Evolutionary conservation across 2,888 invertebrate species (phyloP), one percentile per base, ranked within the genome.

Genomic region (Himalopsyche japonica): DNA sequence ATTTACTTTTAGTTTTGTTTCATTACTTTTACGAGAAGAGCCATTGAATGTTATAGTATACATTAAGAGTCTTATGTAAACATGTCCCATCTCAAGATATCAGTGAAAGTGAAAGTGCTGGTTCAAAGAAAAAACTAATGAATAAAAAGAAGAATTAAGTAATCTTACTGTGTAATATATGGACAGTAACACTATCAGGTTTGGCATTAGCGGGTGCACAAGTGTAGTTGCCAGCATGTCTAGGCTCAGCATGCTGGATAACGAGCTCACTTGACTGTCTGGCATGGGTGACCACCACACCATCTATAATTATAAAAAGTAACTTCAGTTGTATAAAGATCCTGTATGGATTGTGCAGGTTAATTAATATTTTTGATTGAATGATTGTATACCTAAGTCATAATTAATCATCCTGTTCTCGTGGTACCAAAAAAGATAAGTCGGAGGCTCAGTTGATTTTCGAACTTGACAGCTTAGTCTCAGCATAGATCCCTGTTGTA

Each of bases 351-450:
- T 12, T 20, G 34, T 32, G 20, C 2, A 76, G 37, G 18, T 18
- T 34, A 34, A 32, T 34, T 37, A 37, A n/a, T 15, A 4, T 43
- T 43, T 43, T 15, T 15, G 2, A 57, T 20, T 57, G 15, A 57
- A 24, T 57, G 18, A 18, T 86, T 88, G 90, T 90, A 92, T 88
- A 91, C 95, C 95, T 79, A 94, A 89, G 89, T 97, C 96, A 89
- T 96, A 97, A 91, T 97, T 97, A 89, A 97, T 96, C 96, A 97
- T 96, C 88, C 95, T 92, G 88, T 95, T 95, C 89, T 95, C 95
- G 89, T 96, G 96, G 91, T 96, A 97, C 97, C 97, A 95, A 91
- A 95, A 95, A 76, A 95, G 95, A 89, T 95, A 96, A 0, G 93
- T 93, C 0, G 96, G 95, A 0, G 94, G 93, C 87, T 95, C 95